A percentile compares a stretch with the other conserved stretches of the same genome.
These are phyloP conservation scores for Panopea generosa DNA, from an alignment of 2,888 invertebrate genomes.

Conservation along the genomic window DNA sequence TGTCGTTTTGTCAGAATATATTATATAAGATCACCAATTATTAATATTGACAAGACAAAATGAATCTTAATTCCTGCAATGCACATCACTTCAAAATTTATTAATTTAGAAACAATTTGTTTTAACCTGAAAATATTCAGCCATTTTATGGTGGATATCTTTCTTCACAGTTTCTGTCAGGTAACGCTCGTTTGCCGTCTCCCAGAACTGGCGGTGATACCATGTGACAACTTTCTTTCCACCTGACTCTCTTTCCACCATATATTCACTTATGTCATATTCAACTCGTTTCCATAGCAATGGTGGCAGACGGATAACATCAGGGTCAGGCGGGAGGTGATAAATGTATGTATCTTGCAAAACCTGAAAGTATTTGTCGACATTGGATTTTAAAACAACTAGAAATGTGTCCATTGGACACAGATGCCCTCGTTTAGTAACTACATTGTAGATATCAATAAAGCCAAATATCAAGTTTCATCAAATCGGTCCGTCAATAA, in stretches of 20 bases:
- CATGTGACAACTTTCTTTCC: conserved; percentile 68
- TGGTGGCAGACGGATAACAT: conserved; percentile 73
- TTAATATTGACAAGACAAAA: too few species aligned
- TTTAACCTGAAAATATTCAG: conserved; percentile 73
- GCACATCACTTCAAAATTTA: too few species aligned
- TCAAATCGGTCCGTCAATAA: too few species aligned
- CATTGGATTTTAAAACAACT: too few species aligned
- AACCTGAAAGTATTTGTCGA: conserved; percentile 43
- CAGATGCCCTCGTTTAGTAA: too few species aligned
- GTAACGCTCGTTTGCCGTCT: conserved; percentile 60
- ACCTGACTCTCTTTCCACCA: conserved; percentile 67
- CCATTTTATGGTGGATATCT: conserved; percentile 63
- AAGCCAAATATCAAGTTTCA: too few species aligned
- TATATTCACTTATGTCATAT: conserved; percentile 69
- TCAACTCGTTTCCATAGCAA: conserved; percentile 72
- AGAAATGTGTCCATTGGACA: too few species aligned
- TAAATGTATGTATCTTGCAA: conserved; percentile 79
- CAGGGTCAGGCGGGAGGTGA: conserved; percentile 78
- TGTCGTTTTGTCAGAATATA: too few species aligned
- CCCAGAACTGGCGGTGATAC: conserved; percentile 77
- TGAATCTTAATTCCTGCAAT: too few species aligned
- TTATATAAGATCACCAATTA: too few species aligned
- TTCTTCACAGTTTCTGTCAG: conserved; percentile 18
- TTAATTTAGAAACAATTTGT: too few species aligned
- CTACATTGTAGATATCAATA: too few species aligned